phyloP scores from a whole-genome alignment of 2,113 vertebrate genomes.

The Riparia riparia region DNA sequence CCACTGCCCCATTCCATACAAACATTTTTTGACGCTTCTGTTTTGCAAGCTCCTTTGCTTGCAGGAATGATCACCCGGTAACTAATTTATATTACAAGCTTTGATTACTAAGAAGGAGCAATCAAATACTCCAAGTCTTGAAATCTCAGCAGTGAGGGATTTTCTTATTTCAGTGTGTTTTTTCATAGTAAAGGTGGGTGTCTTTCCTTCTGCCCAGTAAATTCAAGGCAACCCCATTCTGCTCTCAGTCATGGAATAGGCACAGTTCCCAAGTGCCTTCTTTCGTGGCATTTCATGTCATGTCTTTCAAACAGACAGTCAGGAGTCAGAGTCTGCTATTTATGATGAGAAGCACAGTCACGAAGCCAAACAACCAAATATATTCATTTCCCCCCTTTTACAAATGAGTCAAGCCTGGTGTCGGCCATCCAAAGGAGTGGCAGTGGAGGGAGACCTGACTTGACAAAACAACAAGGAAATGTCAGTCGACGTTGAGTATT shows the following conservation, averaged over 20 bases:
- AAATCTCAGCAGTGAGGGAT: neutral
- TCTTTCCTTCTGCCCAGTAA: neutral
- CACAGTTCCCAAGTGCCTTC: neutral
- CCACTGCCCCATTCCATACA: neutral
- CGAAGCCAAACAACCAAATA: neutral
- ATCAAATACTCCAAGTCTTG: neutral
- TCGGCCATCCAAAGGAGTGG: fast-evolving
- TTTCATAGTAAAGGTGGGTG: neutral
- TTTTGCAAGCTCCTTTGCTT: neutral
- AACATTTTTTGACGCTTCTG: neutral
- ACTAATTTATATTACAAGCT: neutral
- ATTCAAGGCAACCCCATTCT: neutral
- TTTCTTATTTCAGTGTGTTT: neutral
- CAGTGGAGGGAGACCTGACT: neutral
- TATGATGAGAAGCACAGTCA: neutral
- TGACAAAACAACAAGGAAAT: neutral
- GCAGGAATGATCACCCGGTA: neutral
- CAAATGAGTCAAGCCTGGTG: neutral
- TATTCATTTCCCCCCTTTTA: neutral
- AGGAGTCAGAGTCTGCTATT: neutral
- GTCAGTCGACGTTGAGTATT: neutral
- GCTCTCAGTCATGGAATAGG: neutral
- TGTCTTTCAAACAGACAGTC: neutral
- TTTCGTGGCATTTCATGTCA: neutral
- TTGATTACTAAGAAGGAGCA: neutral